Conservation (phyloP, 2,113 vertebrate species). For the Oriolus oriolus region DNA sequence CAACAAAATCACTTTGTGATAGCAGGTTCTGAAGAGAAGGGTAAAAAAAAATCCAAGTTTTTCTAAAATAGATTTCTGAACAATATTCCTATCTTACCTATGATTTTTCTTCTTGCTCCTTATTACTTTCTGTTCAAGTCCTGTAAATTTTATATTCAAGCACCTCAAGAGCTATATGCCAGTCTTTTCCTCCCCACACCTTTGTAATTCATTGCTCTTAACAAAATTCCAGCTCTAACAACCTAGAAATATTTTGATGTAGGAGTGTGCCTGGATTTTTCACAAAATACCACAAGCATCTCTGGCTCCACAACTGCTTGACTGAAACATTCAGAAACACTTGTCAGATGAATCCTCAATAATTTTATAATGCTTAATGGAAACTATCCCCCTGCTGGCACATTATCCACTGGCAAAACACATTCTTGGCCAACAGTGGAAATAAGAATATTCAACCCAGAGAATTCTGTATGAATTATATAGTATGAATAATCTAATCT, state of each 20-base stretch:
- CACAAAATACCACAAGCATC: neutral
- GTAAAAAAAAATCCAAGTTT: neutral
- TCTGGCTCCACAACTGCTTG: neutral
- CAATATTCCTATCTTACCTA: neutral
- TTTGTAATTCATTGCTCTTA: neutral
- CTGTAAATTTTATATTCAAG: neutral
- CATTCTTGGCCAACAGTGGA: neutral
- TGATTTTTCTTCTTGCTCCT: neutral
- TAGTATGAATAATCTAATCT: neutral
- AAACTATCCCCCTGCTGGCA: neutral
- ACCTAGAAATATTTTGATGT: neutral
- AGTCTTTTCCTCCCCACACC: neutral
- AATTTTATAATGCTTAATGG: neutral
- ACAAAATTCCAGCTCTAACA: neutral
- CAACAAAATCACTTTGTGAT: neutral
- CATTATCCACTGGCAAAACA: neutral
- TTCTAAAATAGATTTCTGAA: neutral
- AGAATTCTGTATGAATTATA: neutral
- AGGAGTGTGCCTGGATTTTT: neutral
- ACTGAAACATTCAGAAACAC: neutral
- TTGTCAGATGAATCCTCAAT: neutral
- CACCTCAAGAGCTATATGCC: neutral
- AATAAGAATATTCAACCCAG: neutral
- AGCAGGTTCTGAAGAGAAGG: neutral
- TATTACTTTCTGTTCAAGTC: neutral